A percentile compares a stretch with the other conserved stretches of the same genome.
These are phyloP conservation scores for Formica selysi DNA, from an alignment of 1,140 invertebrate species.

Conservation along the genomic window DNA sequence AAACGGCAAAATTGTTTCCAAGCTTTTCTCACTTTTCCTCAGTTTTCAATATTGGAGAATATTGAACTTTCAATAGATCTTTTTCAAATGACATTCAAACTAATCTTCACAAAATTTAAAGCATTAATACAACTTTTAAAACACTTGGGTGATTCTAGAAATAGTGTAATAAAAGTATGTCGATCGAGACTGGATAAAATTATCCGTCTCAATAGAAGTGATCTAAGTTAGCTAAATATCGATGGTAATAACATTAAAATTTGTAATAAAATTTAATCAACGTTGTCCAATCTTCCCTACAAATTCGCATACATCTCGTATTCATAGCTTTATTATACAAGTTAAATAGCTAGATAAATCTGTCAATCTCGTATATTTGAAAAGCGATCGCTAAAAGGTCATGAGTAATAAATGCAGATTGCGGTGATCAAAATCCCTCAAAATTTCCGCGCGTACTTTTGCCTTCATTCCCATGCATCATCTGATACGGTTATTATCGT, in stretches of 20 bases:
- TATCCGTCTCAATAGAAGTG: slow-evolving; percentile 27
- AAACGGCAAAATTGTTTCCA: not conserved
- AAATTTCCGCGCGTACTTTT: not conserved
- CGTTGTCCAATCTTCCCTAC: slow-evolving; percentile 18
- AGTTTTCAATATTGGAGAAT: not conserved
- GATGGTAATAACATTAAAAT: slow-evolving; percentile 49
- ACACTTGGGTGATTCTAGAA: slow-evolving; percentile 5
- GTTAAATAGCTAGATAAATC: slow-evolving; percentile 40
- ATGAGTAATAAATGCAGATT: slow-evolving; percentile 4
- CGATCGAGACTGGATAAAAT: not conserved
- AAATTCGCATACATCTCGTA: slow-evolving; percentile 31
- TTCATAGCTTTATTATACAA: slow-evolving; percentile 39
- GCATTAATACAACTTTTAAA: not conserved
- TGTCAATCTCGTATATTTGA: not conserved
- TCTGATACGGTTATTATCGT: slow-evolving; percentile 8
- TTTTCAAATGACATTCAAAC: not conserved
- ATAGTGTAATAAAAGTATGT: not conserved
- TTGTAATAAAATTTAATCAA: slow-evolving; percentile 47
- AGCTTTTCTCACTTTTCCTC: not conserved
- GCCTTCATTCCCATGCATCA: not conserved
- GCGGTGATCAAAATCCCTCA: not conserved
- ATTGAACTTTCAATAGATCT: slow-evolving; percentile 1
- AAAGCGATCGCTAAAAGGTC: not conserved
- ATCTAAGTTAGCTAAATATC: slow-evolving; percentile 8
- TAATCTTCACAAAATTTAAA: not conserved